phyloP scores from a whole-genome alignment of 1,140 invertebrate genomes.

The Aphidius ervi region DNA sequence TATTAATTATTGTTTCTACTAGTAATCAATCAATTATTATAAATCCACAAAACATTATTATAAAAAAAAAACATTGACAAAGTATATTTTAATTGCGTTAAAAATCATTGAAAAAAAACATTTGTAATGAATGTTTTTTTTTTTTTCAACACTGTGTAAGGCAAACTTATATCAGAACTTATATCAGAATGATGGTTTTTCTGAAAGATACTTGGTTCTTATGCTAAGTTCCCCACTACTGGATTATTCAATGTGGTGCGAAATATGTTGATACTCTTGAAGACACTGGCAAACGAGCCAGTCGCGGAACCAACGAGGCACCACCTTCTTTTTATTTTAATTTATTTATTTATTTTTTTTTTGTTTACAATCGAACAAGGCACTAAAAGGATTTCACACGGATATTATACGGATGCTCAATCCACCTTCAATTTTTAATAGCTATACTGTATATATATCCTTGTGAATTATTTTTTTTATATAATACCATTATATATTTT shows the following conservation, averaged over 20 bases:
- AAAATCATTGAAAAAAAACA: too few species aligned
- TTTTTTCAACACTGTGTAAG: not conserved
- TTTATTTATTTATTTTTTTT: too few species aligned
- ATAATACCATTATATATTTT: too few species aligned
- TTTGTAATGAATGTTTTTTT: conserved; percentile 1
- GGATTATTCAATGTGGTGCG: conserved; percentile 11
- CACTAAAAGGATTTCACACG: conserved; percentile 10
- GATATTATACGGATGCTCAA: conserved; percentile 8
- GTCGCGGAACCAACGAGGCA: conserved; percentile 1
- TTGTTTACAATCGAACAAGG: too few species aligned
- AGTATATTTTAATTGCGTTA: not conserved
- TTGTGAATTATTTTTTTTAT: too few species aligned
- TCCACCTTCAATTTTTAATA: too few species aligned
- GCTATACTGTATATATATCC: too few species aligned
- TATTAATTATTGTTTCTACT: too few species aligned
- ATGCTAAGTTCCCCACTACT: conserved; percentile 44
- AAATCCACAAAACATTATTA: not conserved
- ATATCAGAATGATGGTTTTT: conserved; percentile 49
- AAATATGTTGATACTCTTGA: conserved; percentile 16
- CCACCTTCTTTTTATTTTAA: not conserved
- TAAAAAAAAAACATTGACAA: not conserved
- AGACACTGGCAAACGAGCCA: not conserved
- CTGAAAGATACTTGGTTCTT: conserved; percentile 47
- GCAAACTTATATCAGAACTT: conserved; percentile 38
- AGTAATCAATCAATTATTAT: too few species aligned